Evolutionary conservation across 1,140 invertebrate genomes (phyloP).

Genomic region (Drosophila carrolli): DNA sequence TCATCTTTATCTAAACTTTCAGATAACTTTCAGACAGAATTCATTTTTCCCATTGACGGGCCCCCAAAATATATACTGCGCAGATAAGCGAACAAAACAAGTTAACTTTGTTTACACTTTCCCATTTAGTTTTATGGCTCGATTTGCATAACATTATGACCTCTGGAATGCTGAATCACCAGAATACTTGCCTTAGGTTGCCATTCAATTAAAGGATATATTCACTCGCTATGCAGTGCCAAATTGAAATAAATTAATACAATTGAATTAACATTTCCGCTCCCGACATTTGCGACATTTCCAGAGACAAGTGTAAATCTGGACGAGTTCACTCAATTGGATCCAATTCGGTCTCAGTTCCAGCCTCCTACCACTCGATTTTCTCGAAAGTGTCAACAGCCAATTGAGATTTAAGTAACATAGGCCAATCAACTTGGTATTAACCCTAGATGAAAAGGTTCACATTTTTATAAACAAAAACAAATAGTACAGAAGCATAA

Average conservation of each 20-base stretch:
- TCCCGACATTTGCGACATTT: slow-evolving; percentile 26
- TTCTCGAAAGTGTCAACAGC: slow-evolving; percentile 20
- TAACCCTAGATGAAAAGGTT: slow-evolving; percentile 9
- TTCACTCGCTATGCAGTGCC: slow-evolving; percentile 29
- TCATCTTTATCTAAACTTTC: slow-evolving; percentile 21
- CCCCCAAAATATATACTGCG: slow-evolving; percentile 25
- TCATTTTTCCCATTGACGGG: slow-evolving; percentile 24
- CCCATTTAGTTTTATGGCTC: slow-evolving; percentile 37
- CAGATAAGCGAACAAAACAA: slow-evolving; percentile 32
- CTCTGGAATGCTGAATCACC: slow-evolving; percentile 33
- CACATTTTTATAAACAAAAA: too few relatives aligned
- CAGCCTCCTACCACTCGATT: not conserved
- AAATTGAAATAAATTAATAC: slow-evolving; percentile 54
- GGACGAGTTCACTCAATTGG: slow-evolving; percentile 54
- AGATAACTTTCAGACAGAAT: slow-evolving; percentile 4
- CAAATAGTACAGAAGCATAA: too few relatives aligned
- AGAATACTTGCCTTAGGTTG: too few relatives aligned
- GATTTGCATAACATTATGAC: slow-evolving; percentile 23
- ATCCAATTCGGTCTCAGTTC: slow-evolving; percentile 38
- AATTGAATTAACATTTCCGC: slow-evolving; percentile 70
- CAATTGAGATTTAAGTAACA: slow-evolving; percentile 31
- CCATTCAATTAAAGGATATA: slow-evolving; percentile 31
- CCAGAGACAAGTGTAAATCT: slow-evolving; percentile 33
- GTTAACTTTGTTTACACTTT: slow-evolving; percentile 40
- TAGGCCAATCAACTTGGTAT: slow-evolving; percentile 45